phyloP scores from a whole-genome alignment of 2,113 vertebrate genomes.

The Tonatia bakeri region DNA sequence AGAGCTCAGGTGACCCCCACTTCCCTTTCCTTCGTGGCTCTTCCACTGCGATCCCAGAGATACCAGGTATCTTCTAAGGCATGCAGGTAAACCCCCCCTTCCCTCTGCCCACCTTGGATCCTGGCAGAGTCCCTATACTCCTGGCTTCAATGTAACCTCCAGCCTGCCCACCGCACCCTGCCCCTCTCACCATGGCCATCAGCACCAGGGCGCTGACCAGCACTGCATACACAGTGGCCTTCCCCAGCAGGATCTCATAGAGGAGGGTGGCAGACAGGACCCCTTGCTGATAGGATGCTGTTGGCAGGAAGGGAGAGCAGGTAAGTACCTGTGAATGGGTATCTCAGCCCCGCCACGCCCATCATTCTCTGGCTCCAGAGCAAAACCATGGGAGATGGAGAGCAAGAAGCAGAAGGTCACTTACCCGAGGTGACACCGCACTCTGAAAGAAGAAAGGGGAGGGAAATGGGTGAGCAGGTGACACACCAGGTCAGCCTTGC shows the following conservation, averaged over 20 bases:
- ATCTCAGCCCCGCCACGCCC: not conserved
- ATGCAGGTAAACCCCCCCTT: rapidly evolving
- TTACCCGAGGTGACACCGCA: constrained; percentile 59
- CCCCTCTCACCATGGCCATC: constrained; percentile 59
- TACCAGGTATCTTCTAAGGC: not conserved
- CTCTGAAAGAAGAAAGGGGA: constrained; percentile 49
- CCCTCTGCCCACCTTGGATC: not conserved
- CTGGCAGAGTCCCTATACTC: not conserved
- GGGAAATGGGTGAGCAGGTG: not conserved
- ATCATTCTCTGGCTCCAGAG: not conserved
- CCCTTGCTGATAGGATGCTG: constrained; percentile 73
- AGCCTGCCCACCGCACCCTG: not conserved
- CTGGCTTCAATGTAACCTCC: not conserved
- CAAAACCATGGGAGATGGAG: not conserved
- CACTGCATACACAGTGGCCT: constrained; percentile 79
- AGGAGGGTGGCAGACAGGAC: constrained; percentile 78
- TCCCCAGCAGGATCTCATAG: constrained; percentile 78
- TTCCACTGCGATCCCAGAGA: not conserved
- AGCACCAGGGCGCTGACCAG: constrained; percentile 73
- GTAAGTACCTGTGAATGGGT: not conserved
- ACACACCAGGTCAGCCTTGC: not conserved
- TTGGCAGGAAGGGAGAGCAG: not conserved
- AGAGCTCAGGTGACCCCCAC: not conserved
- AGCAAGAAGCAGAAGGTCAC: not conserved
- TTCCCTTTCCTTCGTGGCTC: not conserved